Evolutionary conservation across 1,140 invertebrate genomes (phyloP), one percentile per base, ranked within the genome.

Genomic region (Cyrtorhinus lividipennis): DNA sequence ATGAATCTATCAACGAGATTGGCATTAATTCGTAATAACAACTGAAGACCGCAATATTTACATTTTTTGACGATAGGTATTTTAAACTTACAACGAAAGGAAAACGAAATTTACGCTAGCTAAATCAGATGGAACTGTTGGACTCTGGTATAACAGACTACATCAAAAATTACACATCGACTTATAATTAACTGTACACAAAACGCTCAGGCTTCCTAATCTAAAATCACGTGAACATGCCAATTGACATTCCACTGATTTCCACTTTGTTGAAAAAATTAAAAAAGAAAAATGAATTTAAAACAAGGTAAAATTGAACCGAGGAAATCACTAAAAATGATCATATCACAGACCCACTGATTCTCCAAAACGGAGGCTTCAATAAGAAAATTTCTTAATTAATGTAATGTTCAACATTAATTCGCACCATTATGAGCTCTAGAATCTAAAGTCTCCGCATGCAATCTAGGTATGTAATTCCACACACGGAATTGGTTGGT

Each of bases 261-360:
- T 53, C 8, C 5, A 10, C 20, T 13, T 13, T 5, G 8, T 13
- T 53, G 3, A 59, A 27, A 59, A 30, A 30, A 58, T 5, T 10
- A 58, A 58, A 59, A 59, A 59, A 13, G 13, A 15, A 26, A 63
- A 63, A 63, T 59, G 25, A 38, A 5, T 38, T 38, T 38, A 38
- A 38, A n/a, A n/a, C n/a, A n/a, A n/a, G n/a, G n/a, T n/a, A n/a
- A n/a, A n/a, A n/a, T n/a, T n/a, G n/a, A n/a, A n/a, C n/a, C n/a
- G n/a, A n/a, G n/a, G n/a, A n/a, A n/a, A n/a, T n/a, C n/a, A n/a
- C n/a, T n/a, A 64, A 64, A 22, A 56, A 25, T 46, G 56, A 60
- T 64, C 25, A 60, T 64, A 64, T 64, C 63, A 64, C 63, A 64
- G 63, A 64, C 63, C 63, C 63, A 64, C 63, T 64, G 63, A 64